Evolutionary conservation across 2,797 vertebrate genomes (phyloP).

Genomic region (Gymnoscopelus microlampas): DNA sequence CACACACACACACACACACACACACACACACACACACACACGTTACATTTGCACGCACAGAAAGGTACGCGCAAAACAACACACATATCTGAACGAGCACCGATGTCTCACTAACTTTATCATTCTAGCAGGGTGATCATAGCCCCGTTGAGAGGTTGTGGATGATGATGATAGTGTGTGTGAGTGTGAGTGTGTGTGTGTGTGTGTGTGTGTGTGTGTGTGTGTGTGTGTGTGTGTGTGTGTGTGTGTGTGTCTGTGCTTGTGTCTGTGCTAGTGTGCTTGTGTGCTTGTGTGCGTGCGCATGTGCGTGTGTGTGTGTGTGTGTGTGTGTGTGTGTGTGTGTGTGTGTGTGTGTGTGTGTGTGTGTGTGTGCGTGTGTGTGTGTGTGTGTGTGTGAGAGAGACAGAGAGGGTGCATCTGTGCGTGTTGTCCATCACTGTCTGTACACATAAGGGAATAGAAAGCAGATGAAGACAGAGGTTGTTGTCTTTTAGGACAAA

Average conservation of each 20-base stretch:
- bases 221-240: conserved; percentile 22
- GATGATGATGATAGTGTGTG: conserved; percentile 48
- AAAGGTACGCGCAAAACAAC: conserved; percentile 15
- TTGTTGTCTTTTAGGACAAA: conserved; percentile 77
- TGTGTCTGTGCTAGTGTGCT: too few relatives aligned
- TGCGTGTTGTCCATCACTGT: conserved; percentile 61
- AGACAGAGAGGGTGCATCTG: background rate
- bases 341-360: background rate
- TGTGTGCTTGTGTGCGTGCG: conserved; percentile 22
- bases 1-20: background rate
- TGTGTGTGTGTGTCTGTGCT: too few relatives aligned
- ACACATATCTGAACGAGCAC: conserved; percentile 74
- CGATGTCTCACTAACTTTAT: conserved; percentile 86
- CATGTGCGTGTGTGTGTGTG: background rate
- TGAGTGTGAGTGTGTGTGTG: conserved; percentile 47
- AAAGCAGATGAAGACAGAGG: conserved; percentile 77
- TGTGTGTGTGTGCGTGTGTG: background rate
- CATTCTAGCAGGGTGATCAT: conserved; percentile 85
- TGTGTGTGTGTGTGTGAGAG: background rate
- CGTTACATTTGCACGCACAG: background rate
- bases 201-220: conserved; percentile 42
- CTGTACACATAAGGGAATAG: conserved; percentile 62
- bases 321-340: too few relatives aligned
- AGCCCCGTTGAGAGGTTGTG: conserved; percentile 72
- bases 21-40: conserved; percentile 2